A percentile compares a stretch with the other conserved stretches of the same genome.
phyloP scores from a whole-genome alignment of 2,888 invertebrate species.

The Pardosa pseudoannulata region DNA sequence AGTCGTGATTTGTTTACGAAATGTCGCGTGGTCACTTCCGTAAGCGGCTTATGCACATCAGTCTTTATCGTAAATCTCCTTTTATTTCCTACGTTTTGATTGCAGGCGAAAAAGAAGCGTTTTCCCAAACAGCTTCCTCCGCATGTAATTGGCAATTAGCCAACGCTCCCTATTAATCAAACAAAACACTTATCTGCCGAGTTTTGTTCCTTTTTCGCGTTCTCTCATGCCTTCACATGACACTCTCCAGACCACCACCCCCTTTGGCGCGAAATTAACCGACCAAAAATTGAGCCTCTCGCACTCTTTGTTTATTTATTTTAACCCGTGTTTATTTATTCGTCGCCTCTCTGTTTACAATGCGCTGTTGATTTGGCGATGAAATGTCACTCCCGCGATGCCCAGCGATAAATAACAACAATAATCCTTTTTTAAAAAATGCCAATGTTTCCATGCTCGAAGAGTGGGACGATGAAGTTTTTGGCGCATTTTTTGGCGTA shows the following conservation, averaged over 20 bases:
- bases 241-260: slow-evolving; percentile 7
- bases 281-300: slow-evolving; percentile 32
- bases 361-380: slow-evolving; percentile 23
- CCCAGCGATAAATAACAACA: too few species aligned
- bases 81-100: not conserved
- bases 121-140: not conserved
- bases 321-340: not conserved
- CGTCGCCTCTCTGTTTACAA: not conserved
- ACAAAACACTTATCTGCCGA: slow-evolving; percentile 45
- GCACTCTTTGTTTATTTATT: slow-evolving; percentile 2
- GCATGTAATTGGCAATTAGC: slow-evolving; percentile 48
- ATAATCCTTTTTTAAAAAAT: too few species aligned
- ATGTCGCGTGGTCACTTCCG: not conserved
- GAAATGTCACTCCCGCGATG: slow-evolving; percentile 20
- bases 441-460: too few species aligned
- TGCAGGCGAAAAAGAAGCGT: not conserved
- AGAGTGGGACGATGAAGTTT: not conserved
- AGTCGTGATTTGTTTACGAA: too few species aligned
- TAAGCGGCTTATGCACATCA: not conserved
- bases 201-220: slow-evolving; percentile 10
- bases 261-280: slow-evolving; percentile 44
- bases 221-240: not conserved
- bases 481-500: not conserved
- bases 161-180: slow-evolving; percentile 54
- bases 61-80: not conserved